A percentile compares a stretch with the other conserved stretches of the same genome.
Evolutionary conservation across 2,113 vertebrate genomes (phyloP).

Genomic region (Mormyrus iriodes): DNA sequence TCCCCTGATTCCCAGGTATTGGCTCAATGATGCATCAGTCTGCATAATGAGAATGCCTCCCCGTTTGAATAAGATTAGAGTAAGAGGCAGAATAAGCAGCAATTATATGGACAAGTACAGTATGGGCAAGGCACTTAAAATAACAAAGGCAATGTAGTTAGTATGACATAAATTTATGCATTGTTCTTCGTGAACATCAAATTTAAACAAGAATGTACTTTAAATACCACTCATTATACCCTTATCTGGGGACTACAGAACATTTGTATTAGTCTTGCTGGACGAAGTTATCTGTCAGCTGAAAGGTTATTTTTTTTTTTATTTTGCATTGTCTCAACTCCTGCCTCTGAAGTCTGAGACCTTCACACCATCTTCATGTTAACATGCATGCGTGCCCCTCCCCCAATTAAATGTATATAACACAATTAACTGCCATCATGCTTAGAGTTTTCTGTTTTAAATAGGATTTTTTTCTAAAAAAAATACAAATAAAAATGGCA

Average conservation of each 20-base stretch:
- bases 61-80: conserved; percentile 46
- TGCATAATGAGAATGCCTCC: conserved; percentile 46
- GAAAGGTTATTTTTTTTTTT: background rate
- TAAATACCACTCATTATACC: conserved; percentile 19
- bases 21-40: conserved; percentile 43
- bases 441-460: background rate
- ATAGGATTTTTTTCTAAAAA: background rate
- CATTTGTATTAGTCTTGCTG: conserved; percentile 21
- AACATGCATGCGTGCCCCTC: background rate
- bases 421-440: background rate
- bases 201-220: conserved; percentile 15
- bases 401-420: background rate
- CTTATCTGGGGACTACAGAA: conserved; percentile 25
- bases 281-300: conserved; percentile 38
- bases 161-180: conserved; percentile 28
- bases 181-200: conserved; percentile 23
- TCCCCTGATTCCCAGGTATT: conserved; percentile 38
- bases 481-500: conserved; percentile 29
- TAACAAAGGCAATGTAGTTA: conserved; percentile 26
- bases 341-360: background rate
- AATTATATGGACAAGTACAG: background rate
- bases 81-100: conserved; percentile 29
- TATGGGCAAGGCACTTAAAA: conserved; percentile 11
- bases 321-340: background rate
- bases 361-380: background rate